Base-by-base conservation (phyloP, 2,113 vertebrate genomes). In the Caloenas nicobarica region DNA sequence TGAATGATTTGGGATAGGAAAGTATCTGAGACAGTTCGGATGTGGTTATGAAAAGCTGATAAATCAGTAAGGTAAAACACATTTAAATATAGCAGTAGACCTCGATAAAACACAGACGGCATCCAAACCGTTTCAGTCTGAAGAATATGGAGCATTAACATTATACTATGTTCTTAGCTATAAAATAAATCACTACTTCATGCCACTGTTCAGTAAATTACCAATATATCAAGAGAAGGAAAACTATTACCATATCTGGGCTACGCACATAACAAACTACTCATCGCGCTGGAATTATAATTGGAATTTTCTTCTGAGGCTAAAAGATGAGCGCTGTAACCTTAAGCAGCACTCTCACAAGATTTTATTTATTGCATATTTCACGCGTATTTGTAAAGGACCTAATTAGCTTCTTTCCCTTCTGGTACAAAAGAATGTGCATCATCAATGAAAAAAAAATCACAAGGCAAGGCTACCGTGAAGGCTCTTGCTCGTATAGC, bases 151-250 rank as follows among this genome's bases (percentile, higher is more conserved):
- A 81, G 18, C 38, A 76, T 50, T 81, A 87, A 57, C 36, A 29
- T 11, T 61, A 36, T 4, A 40, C 7, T 5, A 33, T 58, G n/a
- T 79, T 81, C 54, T 79, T 4, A 79, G 40, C 22, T 22, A n/a
- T 68, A 93, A 94, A 95, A 70, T 48, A 81, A 88, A 91, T 56
- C 76, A 78, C 68, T 64, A 57, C 50, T 58, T 82, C 74, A 65
- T 58, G 46, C 40, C 71, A 73, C n/a, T 72, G 34, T 38, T 60
- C 79, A 88, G 66, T 50, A 70, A 91, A 80, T 62, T 86, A 88
- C 40, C 68, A 71, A 62, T 86, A 44, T 4, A 77, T 72, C 42
- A 88, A 77, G 51, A 76, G 40, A 85, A 88, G 54, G 23, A 86
- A 88, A 91, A 83, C 71, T 81, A 62, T 61, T 53, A 60, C 13